Percentiles rank a stretch among this genome's conserved stretches.
These are phyloP conservation scores for Rhynchotus rufescens DNA, from an alignment of 2,797 vertebrate species.

Conservation along the genomic window DNA sequence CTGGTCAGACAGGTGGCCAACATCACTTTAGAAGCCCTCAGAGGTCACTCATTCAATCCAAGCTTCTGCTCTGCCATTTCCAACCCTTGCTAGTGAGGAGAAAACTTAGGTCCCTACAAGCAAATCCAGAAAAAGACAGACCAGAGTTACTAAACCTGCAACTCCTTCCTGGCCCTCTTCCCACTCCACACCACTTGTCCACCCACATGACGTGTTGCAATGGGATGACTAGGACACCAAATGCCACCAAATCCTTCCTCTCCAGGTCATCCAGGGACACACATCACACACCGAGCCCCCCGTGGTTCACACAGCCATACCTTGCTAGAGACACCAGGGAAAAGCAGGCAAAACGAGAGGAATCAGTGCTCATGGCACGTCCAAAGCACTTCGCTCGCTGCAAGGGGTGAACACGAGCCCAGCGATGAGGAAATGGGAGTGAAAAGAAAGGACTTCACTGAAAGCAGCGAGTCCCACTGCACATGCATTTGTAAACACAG, in stretches of 20 bases:
- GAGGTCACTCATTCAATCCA: neutral
- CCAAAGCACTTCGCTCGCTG: neutral
- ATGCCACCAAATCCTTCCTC: neutral
- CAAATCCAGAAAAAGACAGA: neutral
- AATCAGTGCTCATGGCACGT: neutral
- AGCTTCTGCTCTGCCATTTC: neutral
- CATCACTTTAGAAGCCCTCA: neutral
- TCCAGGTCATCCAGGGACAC: neutral
- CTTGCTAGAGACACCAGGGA: neutral
- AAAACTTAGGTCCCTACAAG: neutral
- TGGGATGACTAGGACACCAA: neutral
- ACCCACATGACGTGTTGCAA: accelerated
- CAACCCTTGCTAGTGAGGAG: neutral
- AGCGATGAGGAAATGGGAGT: accelerated
- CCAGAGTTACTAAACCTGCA: accelerated
- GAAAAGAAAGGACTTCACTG: neutral
- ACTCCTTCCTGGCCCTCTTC: neutral
- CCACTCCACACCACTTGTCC: neutral
- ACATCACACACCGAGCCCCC: accelerated
- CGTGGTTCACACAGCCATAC: neutral
- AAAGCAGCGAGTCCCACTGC: neutral
- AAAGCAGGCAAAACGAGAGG: neutral
- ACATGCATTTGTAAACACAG: neutral
- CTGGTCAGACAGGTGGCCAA: neutral
- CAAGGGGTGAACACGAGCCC: accelerated